Percentiles rank a stretch among this genome's conserved stretches.
phyloP scores from a whole-genome alignment of 2,113 vertebrate species.

The Charadrius vociferus region DNA sequence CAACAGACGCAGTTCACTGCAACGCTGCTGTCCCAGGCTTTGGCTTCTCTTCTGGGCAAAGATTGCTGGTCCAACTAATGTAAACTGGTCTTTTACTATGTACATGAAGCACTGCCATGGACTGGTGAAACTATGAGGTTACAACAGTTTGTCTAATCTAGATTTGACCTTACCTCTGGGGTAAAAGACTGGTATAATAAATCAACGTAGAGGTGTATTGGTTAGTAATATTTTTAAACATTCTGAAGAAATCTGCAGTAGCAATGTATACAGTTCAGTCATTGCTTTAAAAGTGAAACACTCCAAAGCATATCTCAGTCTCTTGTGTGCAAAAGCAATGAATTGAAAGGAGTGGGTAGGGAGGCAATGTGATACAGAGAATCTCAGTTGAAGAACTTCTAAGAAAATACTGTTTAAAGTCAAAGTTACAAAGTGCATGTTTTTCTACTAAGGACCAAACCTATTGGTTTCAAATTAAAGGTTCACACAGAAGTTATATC shows the following conservation, averaged over 20 bases:
- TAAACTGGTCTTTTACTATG: not conserved
- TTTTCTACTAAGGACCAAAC: slow-evolving; percentile 13
- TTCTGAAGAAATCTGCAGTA: not conserved
- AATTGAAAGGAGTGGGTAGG: not conserved
- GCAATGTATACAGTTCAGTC: not conserved
- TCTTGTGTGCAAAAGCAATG: not conserved
- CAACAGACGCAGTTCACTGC: not conserved
- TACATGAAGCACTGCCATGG: not conserved
- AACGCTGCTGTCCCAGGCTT: not conserved
- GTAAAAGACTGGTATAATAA: not conserved
- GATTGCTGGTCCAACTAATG: not conserved
- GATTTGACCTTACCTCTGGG: not conserved
- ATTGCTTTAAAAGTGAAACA: not conserved
- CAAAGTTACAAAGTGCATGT: not conserved
- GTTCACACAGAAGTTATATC: slow-evolving; percentile 38
- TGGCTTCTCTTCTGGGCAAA: not conserved
- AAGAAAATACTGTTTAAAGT: not conserved
- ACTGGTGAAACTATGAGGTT: not conserved
- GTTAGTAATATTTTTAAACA: not conserved
- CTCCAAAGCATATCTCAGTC: not conserved
- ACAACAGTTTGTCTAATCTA: not conserved
- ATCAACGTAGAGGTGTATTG: not conserved
- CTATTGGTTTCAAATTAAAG: slow-evolving; percentile 58
- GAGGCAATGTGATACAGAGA: not conserved
- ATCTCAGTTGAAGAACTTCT: not conserved